phyloP scores from a whole-genome alignment of 2,888 invertebrate species.

The Lasius fuliginosus region DNA sequence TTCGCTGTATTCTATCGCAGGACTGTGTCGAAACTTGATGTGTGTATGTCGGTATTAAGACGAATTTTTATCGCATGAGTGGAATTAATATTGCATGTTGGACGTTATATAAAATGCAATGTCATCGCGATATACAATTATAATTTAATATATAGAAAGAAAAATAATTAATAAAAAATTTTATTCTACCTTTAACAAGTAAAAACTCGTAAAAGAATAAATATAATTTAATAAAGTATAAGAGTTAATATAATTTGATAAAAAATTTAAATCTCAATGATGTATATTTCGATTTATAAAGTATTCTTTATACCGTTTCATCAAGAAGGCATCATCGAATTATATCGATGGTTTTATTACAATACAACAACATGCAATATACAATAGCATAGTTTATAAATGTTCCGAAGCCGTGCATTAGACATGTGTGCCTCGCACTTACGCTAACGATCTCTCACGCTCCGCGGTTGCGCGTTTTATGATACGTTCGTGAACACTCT shows the following conservation, averaged over 20 bases:
- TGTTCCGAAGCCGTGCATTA: slow-evolving; percentile 39
- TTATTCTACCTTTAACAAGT: neutral
- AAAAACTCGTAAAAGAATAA: neutral
- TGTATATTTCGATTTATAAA: neutral
- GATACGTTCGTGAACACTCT: slow-evolving; percentile 59
- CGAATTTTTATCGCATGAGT: neutral
- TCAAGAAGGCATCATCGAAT: slow-evolving; percentile 14
- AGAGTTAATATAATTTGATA: neutral
- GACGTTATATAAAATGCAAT: neutral
- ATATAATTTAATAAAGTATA: neutral
- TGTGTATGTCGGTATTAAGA: neutral
- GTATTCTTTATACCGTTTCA: neutral
- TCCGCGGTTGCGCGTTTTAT: slow-evolving; percentile 58
- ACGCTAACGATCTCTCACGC: slow-evolving; percentile 58
- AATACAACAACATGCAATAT: neutral
- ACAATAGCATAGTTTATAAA: slow-evolving; percentile 31
- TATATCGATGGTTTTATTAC: slow-evolving; percentile 3
- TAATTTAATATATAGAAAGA: neutral
- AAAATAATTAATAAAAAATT: neutral
- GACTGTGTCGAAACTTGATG: neutral
- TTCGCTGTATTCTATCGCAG: neutral
- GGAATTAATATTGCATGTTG: neutral
- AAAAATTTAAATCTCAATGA: neutral
- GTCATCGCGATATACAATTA: neutral
- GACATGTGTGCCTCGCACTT: slow-evolving; percentile 52